Conservation (phyloP, 2,797 vertebrate species). For the Iguana delicatissima region DNA sequence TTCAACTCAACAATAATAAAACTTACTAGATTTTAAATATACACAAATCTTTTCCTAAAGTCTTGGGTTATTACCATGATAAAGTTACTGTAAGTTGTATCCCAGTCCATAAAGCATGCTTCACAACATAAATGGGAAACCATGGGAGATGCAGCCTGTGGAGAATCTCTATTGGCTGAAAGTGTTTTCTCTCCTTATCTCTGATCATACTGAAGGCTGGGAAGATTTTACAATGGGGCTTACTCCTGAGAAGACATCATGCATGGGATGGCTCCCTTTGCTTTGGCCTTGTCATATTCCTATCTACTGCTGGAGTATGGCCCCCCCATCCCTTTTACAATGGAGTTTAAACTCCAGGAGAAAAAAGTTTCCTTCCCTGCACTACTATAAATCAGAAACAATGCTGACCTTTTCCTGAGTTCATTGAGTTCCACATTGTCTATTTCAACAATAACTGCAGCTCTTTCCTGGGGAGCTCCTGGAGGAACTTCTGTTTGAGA, state of each 20-base stretch:
- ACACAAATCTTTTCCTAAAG: neutral
- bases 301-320: neutral
- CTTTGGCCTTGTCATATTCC: neutral
- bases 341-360: neutral
- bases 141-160: neutral
- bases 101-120: neutral
- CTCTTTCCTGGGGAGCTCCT: conserved; percentile 88
- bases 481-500: conserved; percentile 84
- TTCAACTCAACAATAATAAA: neutral
- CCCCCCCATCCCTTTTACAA: neutral
- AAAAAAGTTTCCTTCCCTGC: neutral
- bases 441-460: conserved; percentile 71
- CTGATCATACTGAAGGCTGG: neutral
- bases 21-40: neutral
- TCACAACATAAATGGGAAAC: neutral
- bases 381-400: conserved; percentile 10
- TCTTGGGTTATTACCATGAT: neutral
- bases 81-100: neutral
- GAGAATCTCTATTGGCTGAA: neutral
- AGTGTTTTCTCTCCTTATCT: neutral
- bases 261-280: neutral
- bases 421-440: conserved; percentile 80
- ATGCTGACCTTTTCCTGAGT: conserved; percentile 84
- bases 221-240: neutral
- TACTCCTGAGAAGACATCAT: neutral